Percentiles rank a stretch among this genome's conserved stretches.
Evolutionary conservation across 2,797 vertebrate species (phyloP).

Genomic region (Acanthis flammea): DNA sequence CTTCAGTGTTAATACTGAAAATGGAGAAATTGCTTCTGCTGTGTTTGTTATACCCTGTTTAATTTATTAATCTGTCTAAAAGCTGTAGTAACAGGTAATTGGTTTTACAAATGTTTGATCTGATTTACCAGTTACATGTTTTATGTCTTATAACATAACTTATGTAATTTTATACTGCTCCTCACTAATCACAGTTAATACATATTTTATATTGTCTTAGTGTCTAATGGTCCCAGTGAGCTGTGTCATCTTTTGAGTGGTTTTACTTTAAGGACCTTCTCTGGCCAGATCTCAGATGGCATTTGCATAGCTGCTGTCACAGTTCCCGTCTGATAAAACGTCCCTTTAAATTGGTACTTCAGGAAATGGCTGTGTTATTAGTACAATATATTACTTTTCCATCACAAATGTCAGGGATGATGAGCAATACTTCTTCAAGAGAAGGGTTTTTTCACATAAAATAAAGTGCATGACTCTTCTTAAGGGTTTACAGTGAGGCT

Average conservation of each 20-base stretch:
- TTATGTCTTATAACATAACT: neutral
- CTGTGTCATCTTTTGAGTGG: neutral
- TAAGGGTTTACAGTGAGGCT: neutral
- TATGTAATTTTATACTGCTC: neutral
- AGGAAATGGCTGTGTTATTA: neutral
- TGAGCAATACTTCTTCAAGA: neutral
- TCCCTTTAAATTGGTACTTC: neutral
- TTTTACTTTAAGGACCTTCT: neutral
- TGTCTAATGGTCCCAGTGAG: neutral
- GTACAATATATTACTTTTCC: neutral
- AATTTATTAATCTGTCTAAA: neutral
- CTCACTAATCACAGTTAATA: neutral
- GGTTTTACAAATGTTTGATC: neutral
- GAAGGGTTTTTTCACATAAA: neutral
- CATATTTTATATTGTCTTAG: neutral
- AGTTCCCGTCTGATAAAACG: neutral
- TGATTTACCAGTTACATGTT: neutral
- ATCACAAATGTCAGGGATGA: neutral
- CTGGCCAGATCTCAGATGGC: neutral
- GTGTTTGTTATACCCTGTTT: neutral
- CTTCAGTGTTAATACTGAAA: constrained; percentile 33
- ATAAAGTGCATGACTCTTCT: neutral
- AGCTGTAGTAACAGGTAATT: neutral
- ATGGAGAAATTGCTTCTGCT: neutral
- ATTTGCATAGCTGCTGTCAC: neutral